Evolutionary conservation across 2,888 invertebrate species (phyloP), one percentile per base, ranked within the genome.

Genomic region (Sepiola atlantica): DNA sequence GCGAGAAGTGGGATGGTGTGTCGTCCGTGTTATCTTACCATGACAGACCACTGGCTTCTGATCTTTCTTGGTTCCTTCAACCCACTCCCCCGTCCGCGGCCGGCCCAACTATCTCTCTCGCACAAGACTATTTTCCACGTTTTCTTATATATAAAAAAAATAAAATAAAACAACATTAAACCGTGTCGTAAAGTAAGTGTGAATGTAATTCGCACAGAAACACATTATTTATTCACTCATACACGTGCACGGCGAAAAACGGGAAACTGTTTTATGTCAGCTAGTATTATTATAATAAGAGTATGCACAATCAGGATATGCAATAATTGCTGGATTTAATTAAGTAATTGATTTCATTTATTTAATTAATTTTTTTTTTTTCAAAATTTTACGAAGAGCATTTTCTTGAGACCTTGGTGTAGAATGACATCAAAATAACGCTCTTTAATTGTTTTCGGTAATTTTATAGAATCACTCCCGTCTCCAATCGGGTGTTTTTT

Each of bases 1-100:
- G n/a, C n/a, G 77, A 32, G 77, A 77, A 77, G 77, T 77, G 77
- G 77, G 77, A 77, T 77, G n/a, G 77, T n/a, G n/a, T n/a, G 77
- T n/a, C n/a, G 77, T n/a, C 77, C n/a, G 77, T 77, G 77, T 77
- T 77, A 77, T 77, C 77, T 77, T 77, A 77, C n/a, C n/a, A n/a
- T 77, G 77, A 77, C 77, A 77, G 77, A 77, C n/a, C 77, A 77
- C 77, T 77, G 77, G 77, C 77, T 77, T 77, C 77, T 77, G 77
- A n/a, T 77, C 77, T 77, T 77, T 45, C 77, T n/a, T 77, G 77
- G 77, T 77, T n/a, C 77, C 77, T 77, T 77, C 77, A 77, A 77
- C 77, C n/a, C 18, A 14, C 16, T 18, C 4, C 61, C 28, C 28
- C 21, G 8, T 21, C 57, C 8, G 24, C 24, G 10, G 10, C 10